Evolutionary conservation across 2,797 vertebrate genomes (phyloP).

Genomic region (Malurus splendens): DNA sequence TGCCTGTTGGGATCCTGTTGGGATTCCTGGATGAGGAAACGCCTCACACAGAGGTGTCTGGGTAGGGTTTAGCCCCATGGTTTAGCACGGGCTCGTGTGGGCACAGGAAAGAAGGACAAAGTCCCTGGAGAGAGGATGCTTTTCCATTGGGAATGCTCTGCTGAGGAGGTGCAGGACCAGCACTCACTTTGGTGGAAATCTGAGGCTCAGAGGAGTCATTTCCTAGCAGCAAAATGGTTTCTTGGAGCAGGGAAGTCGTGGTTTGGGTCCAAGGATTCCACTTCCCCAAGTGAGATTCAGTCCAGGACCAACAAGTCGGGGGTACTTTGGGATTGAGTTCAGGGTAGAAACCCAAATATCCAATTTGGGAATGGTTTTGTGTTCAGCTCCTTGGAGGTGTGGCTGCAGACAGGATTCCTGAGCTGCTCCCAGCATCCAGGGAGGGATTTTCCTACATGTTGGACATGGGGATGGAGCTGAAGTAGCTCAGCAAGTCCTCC

Average conservation of each 20-base stretch:
- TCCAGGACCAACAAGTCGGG: accelerated
- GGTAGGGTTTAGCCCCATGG: not conserved
- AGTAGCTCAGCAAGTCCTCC: slow-evolving; percentile 51
- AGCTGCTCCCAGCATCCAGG: not conserved
- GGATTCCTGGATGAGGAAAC: not conserved
- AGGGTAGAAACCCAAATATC: no score
- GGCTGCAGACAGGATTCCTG: not conserved
- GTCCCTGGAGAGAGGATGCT: not conserved
- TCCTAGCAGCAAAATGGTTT: not conserved
- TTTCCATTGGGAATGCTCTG: not conserved
- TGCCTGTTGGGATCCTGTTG: accelerated
- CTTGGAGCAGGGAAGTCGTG: not conserved
- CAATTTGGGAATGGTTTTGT: not conserved
- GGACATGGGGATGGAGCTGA: slow-evolving; percentile 30
- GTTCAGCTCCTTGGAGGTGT: not conserved
- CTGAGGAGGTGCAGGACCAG: accelerated
- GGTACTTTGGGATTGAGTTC: not conserved
- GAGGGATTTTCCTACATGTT: not conserved
- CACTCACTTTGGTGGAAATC: accelerated
- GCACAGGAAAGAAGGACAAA: not conserved
- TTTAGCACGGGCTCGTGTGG: not conserved
- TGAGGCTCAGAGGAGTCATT: not conserved
- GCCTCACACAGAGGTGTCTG: accelerated
- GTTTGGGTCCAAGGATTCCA: not conserved
- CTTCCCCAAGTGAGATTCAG: not conserved